Evolutionary conservation across 2,888 invertebrate genomes (phyloP), one percentile per base, ranked within the genome.

Genomic region (Diloba caeruleocephala): DNA sequence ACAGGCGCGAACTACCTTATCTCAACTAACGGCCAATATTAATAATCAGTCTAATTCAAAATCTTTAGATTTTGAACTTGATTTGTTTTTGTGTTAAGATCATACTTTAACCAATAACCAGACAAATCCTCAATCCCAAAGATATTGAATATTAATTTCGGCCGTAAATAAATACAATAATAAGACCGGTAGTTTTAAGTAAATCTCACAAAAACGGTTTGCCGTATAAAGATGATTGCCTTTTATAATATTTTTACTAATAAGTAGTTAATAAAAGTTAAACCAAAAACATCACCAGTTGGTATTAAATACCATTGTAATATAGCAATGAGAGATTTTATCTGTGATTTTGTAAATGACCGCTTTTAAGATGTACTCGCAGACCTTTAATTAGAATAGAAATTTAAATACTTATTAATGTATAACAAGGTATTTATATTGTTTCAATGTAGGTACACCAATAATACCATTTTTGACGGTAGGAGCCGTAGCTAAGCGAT

Each of bases 321-420:
- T 36, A 26, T 55, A 62, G 33, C 46, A 57, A 54, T 48, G 46
- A 68, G 80, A 82, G 78, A 84, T 81, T 81, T 75, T 74, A 83
- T 82, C 86, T 85, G 85, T 87, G 85, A 87, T 86, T 73, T 79
- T 72, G 62, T 52, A 57, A 65, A 41, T 28, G 42, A 55, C 55
- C 60, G 54, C 50, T 72, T 74, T 69, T 63, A 62, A 75, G 70
- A 69, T 70, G 53, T 64, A 64, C 52, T 53, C 68, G 60, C 62
- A 59, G 74, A 74, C 57, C 63, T 76, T 29, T 50, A 56, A 52
- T 25, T 66, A 53, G 32, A 28, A 29, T 52, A 58, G 21, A 17
- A 72, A 64, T 48, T 31, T 37, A 15, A 46, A 44, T 63, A 53
- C 41, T 38, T 50, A 44, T 54, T 26, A 31, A 43, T 54, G 21